phyloP scores from a whole-genome alignment of 2,797 vertebrate genomes.

The Molossus alvarezi region DNA sequence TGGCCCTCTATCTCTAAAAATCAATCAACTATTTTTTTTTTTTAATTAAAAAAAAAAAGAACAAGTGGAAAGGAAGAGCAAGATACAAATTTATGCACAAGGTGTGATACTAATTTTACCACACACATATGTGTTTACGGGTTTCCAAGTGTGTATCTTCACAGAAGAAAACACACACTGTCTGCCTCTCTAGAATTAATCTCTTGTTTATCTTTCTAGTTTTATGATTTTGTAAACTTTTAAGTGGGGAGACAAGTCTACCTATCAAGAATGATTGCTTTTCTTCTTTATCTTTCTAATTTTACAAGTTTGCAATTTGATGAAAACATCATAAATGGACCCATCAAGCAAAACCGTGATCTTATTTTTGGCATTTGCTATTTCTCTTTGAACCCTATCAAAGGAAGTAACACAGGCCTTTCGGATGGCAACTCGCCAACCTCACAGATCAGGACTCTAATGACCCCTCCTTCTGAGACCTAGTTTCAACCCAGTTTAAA shows the following conservation, averaged over 20 bases:
- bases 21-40: too few relatives aligned
- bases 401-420: slow-evolving; percentile 81
- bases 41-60: too few relatives aligned
- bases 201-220: slow-evolving; percentile 44
- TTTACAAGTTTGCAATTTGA: slow-evolving; percentile 76
- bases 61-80: slow-evolving; percentile 13
- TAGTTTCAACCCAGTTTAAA: slow-evolving; percentile 89
- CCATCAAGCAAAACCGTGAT: slow-evolving; percentile 71
- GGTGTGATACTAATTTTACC: neutral
- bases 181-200: neutral
- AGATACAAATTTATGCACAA: neutral
- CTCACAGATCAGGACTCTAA: slow-evolving; percentile 89
- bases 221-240: neutral
- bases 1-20: too few relatives aligned
- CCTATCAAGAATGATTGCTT: neutral
- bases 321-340: slow-evolving; percentile 82
- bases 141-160: neutral
- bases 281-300: neutral
- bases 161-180: neutral
- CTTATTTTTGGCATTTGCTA: slow-evolving; percentile 85
- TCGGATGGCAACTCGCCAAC: slow-evolving; percentile 86
- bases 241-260: neutral
- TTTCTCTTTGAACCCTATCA: slow-evolving; percentile 83
- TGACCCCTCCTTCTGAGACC: slow-evolving; percentile 86
- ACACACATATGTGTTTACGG: neutral